Conservation (phyloP, 2,797 vertebrate genomes). For the Ceryle rudis region DNA sequence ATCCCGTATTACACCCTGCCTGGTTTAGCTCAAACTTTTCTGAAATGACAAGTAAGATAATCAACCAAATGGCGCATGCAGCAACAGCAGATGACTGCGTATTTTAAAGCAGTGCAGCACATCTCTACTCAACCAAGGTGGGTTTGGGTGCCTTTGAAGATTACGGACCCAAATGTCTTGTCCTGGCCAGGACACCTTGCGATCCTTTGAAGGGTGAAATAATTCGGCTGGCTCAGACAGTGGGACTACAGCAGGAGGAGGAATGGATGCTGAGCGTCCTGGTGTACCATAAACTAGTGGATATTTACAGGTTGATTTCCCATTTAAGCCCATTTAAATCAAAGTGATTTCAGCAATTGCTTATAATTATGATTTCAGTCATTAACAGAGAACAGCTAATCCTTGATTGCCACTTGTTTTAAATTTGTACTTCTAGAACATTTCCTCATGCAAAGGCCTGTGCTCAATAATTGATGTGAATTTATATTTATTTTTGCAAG, state of each 20-base stretch:
- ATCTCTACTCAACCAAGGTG: background rate
- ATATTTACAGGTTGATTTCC: background rate
- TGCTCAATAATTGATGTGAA: background rate
- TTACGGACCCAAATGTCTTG: accelerated
- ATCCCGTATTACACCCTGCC: background rate
- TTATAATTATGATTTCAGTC: background rate
- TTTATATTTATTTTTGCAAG: background rate
- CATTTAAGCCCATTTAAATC: background rate
- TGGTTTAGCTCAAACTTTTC: background rate
- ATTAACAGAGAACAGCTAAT: background rate
- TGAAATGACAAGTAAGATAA: background rate
- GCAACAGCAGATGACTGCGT: accelerated
- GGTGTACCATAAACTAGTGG: background rate
- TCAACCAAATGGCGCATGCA: background rate
- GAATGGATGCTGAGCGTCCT: accelerated
- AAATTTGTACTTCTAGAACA: background rate
- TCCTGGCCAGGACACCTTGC: background rate
- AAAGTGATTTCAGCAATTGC: background rate
- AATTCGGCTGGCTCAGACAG: background rate
- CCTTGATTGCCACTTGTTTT: background rate
- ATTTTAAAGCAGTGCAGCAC: background rate
- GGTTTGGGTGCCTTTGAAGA: background rate
- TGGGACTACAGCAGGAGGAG: background rate
- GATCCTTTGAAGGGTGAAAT: background rate
- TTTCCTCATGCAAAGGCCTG: background rate